Percentiles rank a stretch among this genome's conserved stretches.
Conservation (phyloP, 1,140 invertebrate genomes). For the Drosophila mauritiana region DNA sequence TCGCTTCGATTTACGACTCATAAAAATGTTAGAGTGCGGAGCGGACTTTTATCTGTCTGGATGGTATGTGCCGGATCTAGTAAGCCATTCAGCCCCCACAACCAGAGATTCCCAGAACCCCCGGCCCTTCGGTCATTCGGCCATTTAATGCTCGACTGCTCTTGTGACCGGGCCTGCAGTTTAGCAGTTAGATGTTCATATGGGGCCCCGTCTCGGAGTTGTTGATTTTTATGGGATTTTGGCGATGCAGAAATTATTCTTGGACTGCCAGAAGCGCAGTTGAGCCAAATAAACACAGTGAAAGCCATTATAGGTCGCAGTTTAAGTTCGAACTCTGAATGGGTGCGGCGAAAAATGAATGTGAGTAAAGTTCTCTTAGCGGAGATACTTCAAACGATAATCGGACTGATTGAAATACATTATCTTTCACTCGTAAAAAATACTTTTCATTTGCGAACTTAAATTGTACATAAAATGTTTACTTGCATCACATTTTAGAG, state of each 20-base stretch:
- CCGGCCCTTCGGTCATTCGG: constrained; percentile 33
- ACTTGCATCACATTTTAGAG: not conserved
- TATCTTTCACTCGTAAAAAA: not conserved
- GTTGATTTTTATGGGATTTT: constrained; percentile 76
- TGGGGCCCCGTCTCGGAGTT: constrained; percentile 32
- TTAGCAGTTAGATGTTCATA: constrained; percentile 26
- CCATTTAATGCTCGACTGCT: constrained; percentile 72
- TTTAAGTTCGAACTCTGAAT: constrained; percentile 41
- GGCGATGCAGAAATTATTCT: constrained; percentile 78
- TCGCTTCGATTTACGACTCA: constrained; percentile 83
- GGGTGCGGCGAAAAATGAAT: constrained; percentile 3
- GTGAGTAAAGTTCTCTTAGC: not conserved
- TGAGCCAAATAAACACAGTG: constrained; percentile 60
- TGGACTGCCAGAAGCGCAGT: constrained; percentile 38
- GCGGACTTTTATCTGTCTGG: constrained; percentile 65
- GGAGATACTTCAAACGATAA: not conserved
- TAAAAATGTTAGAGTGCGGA: constrained; percentile 70
- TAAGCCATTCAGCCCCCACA: not conserved
- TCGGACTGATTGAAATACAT: too few relatives aligned
- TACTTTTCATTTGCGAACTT: not conserved
- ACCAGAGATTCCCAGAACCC: not conserved
- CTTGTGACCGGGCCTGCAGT: constrained; percentile 54
- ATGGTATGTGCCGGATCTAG: constrained; percentile 37
- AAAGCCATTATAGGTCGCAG: constrained; percentile 37
- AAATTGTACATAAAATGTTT: too few relatives aligned